A percentile compares a stretch with the other conserved stretches of the same genome.
Conservation (phyloP, 1,140 invertebrate species). For the Caenorhabditis brenneri region DNA sequence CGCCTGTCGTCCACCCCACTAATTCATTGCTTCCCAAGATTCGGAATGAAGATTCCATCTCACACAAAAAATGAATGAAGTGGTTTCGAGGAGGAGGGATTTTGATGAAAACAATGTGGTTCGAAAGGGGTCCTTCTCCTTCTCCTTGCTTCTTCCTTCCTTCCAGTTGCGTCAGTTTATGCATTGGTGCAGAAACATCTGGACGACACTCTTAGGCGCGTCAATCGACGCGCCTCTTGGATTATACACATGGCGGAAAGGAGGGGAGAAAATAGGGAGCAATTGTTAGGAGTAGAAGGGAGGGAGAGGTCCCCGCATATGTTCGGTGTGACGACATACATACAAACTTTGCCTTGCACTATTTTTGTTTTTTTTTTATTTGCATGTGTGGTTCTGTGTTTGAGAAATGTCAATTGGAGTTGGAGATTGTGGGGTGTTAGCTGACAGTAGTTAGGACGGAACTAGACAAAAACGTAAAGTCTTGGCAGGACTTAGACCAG, state of each 20-base stretch:
- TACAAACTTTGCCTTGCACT: background rate
- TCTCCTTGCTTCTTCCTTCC: background rate
- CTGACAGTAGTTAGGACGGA: no score
- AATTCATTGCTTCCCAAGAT: no score
- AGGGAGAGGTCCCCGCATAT: background rate
- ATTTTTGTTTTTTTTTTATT: background rate
- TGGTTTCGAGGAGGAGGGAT: background rate
- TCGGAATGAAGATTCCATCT: no score
- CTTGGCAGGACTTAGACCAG: no score
- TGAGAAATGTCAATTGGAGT: no score
- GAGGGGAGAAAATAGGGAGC: background rate
- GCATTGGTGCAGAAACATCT: constrained; percentile 40
- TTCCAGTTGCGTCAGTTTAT: constrained; percentile 24
- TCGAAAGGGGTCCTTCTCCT: background rate
- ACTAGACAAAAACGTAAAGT: no score
- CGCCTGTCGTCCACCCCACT: background rate
- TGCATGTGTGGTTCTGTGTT: background rate
- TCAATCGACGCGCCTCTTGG: constrained; percentile 13
- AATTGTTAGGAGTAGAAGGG: background rate
- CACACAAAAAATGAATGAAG: no score
- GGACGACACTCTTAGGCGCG: constrained; percentile 31
- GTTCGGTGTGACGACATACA: constrained; percentile 1
- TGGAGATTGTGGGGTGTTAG: no score
- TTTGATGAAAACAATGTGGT: constrained; percentile 26
- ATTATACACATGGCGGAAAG: constrained; percentile 9